A percentile compares a stretch with the other conserved stretches of the same genome.
These are phyloP conservation scores for Gymnothorax javanicus DNA, from an alignment of 2,797 vertebrate genomes.

Conservation along the genomic window DNA sequence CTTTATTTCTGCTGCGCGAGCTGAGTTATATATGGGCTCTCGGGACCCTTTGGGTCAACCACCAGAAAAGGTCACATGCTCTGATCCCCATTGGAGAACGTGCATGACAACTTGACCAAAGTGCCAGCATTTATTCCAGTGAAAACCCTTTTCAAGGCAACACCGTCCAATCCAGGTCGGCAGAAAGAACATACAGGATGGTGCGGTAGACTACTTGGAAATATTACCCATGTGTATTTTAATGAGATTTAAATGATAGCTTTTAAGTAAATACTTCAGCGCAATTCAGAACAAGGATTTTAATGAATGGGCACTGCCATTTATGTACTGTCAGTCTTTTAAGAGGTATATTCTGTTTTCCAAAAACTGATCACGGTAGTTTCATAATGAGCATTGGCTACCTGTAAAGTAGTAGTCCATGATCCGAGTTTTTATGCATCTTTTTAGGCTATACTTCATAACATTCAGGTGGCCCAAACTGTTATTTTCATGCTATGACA, in stretches of 20 bases:
- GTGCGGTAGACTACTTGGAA: background rate
- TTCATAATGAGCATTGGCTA: background rate
- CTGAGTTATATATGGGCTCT: conserved; percentile 85
- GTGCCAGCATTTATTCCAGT: background rate
- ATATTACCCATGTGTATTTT: background rate
- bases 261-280: background rate
- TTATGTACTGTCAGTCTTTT: background rate
- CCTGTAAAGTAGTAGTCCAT: background rate
- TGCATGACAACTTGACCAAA: conserved; percentile 44
- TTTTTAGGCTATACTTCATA: background rate
- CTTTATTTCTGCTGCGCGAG: conserved; percentile 83
- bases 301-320: background rate
- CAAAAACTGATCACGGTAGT: background rate
- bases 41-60: conserved; percentile 62
- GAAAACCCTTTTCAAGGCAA: background rate
- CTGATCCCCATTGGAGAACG: conserved; percentile 50
- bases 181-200: background rate
- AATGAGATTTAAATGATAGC: too few species aligned
- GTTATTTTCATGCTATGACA: background rate
- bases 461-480: background rate
- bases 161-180: background rate
- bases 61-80: conserved; percentile 69
- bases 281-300: background rate
- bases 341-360: background rate
- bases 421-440: background rate